Evolutionary conservation across 2,797 vertebrate species (phyloP).

Genomic region (Paedocypris micromegethes): DNA sequence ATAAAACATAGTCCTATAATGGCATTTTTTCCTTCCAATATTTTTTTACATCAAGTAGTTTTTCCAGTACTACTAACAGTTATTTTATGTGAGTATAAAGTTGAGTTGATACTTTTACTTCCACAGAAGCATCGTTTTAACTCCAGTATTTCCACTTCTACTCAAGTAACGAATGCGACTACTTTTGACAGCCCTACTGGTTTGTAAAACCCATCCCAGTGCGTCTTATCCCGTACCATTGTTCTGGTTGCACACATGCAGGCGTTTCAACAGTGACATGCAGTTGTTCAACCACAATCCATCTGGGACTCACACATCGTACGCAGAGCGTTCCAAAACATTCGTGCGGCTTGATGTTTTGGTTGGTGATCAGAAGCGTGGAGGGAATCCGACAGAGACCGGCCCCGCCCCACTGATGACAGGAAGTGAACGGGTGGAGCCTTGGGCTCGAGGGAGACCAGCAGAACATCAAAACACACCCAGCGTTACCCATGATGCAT

Average conservation of each 20-base stretch:
- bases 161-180: too few species aligned
- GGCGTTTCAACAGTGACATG: constrained; percentile 3
- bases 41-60: too few species aligned
- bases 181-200: not conserved
- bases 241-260: not conserved
- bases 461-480: too few species aligned
- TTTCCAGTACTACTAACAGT: too few species aligned
- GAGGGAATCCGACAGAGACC: constrained; percentile 55
- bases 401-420: constrained; percentile 9
- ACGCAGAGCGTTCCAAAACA: constrained; percentile 53
- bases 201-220: constrained; percentile 5
- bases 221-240: not conserved
- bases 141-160: too few species aligned
- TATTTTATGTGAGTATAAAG: too few species aligned
- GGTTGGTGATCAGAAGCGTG: constrained; percentile 50
- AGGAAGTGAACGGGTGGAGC: too few species aligned
- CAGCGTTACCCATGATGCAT: too few species aligned
- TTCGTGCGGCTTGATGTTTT: constrained; percentile 57
- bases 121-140: too few species aligned
- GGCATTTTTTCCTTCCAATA: too few species aligned
- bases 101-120: too few species aligned
- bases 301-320: constrained; percentile 36
- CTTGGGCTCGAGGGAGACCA: constrained; percentile 1
- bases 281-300: constrained; percentile 6
- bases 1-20: too few species aligned